Conservation (phyloP, 2,113 vertebrate species). For the Poeciliopsis occidentalis region DNA sequence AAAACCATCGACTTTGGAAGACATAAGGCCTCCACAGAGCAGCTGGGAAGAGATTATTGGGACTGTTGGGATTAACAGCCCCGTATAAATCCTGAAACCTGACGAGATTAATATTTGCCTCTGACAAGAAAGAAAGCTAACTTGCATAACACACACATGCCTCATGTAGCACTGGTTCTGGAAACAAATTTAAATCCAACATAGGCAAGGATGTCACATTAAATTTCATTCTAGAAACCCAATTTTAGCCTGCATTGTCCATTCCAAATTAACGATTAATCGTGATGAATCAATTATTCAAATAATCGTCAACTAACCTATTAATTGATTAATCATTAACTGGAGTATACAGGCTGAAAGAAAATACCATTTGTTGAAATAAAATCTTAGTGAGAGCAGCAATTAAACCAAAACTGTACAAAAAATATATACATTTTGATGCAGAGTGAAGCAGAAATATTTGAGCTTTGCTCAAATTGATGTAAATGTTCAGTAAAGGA, state of each 20-base stretch:
- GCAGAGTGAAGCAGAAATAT: no score
- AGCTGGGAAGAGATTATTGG: conserved; percentile 44
- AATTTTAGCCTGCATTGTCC: not conserved
- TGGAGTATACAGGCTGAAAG: no score
- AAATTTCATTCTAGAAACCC: not conserved
- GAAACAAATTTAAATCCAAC: not conserved
- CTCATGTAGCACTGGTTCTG: not conserved
- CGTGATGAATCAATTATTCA: no score
- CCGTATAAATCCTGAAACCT: conserved; percentile 43
- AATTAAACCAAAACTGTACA: no score
- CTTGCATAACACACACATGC: conserved; percentile 31
- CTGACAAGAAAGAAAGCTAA: conserved; percentile 34
- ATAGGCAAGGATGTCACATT: not conserved
- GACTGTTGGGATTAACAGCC: conserved; percentile 43
- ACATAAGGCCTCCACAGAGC: conserved; percentile 21
- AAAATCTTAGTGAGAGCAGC: no score
- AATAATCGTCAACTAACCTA: no score
- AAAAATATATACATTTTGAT: no score
- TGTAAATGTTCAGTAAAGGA: no score
- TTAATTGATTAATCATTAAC: no score
- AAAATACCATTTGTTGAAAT: no score
- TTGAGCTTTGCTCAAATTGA: no score
- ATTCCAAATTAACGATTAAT: no score
- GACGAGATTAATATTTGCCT: conserved; percentile 40
- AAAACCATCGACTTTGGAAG: conserved; percentile 35